phyloP scores from a whole-genome alignment of 2,888 invertebrate genomes.

The Sarcophaga rosellei region DNA sequence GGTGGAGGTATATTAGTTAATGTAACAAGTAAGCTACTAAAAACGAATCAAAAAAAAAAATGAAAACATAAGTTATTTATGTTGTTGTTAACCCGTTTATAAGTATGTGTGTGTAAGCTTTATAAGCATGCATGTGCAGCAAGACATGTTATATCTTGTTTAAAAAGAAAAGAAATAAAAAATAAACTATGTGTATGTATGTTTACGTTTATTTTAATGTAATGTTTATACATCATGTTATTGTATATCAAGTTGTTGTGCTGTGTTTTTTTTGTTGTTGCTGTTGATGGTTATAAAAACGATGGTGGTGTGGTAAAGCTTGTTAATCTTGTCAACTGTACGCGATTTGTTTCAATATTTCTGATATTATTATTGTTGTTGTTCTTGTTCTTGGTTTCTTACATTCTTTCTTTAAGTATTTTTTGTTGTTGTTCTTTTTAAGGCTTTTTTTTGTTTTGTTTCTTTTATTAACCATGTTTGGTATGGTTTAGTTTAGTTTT shows the following conservation, averaged over 20 bases:
- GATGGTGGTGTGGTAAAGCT: slow-evolving; percentile 65
- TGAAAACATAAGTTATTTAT: neutral
- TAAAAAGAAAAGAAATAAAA: slow-evolving; percentile 7
- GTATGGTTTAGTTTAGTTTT: slow-evolving; percentile 56
- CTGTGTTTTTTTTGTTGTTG: neutral
- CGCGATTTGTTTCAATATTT: slow-evolving; percentile 69
- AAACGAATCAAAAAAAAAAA: slow-evolving; percentile 8
- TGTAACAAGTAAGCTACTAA: slow-evolving; percentile 12
- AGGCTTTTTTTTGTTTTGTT: slow-evolving; percentile 25
- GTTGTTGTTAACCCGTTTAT: neutral
- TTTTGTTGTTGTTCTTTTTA: slow-evolving; percentile 18
- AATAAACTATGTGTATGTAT: slow-evolving; percentile 1
- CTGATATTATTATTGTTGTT: neutral
- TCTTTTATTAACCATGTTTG: slow-evolving; percentile 61
- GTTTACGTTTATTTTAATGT: slow-evolving; percentile 29
- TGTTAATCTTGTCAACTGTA: slow-evolving; percentile 79
- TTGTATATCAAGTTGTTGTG: neutral
- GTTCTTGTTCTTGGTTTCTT: neutral
- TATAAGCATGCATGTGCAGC: slow-evolving; percentile 55
- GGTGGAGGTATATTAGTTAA: slow-evolving; percentile 53
- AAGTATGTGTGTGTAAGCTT: neutral
- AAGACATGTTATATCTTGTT: neutral
- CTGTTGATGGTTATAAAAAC: slow-evolving; percentile 38
- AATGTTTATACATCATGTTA: slow-evolving; percentile 56
- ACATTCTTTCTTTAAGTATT: slow-evolving; percentile 9